phyloP scores from a whole-genome alignment of 2,113 vertebrate species.

The Planiliza haematocheilus region DNA sequence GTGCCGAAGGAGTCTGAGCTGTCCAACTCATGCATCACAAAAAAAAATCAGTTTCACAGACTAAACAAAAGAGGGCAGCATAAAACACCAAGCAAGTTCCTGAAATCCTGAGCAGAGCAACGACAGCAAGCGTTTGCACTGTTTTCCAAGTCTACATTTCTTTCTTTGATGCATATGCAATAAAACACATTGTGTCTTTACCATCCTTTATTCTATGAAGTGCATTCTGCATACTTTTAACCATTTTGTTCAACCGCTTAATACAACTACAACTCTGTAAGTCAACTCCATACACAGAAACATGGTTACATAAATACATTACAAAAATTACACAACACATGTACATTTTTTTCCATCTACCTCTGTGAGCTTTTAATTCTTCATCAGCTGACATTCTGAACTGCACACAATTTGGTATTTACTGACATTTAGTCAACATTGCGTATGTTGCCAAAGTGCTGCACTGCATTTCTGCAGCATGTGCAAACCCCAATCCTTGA shows the following conservation, averaged over 20 bases:
- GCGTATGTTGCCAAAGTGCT: constrained; percentile 38
- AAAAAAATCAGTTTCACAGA: constrained; percentile 33
- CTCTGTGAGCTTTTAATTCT: not conserved
- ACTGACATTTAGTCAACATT: constrained; percentile 59
- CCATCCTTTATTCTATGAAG: not conserved
- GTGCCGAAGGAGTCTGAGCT: not conserved
- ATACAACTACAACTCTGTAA: not conserved
- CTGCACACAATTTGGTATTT: constrained; percentile 39
- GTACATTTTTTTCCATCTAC: not conserved
- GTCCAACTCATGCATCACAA: not conserved
- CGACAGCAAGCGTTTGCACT: not conserved
- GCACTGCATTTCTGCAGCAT: constrained; percentile 60
- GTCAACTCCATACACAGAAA: not conserved
- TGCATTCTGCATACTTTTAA: not conserved
- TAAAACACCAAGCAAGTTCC: constrained; percentile 40
- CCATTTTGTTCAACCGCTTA: not conserved
- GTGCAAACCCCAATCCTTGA: constrained; percentile 76
- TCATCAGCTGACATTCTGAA: constrained; percentile 43
- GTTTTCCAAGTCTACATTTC: not conserved
- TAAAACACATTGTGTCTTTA: not conserved
- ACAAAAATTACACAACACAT: not conserved
- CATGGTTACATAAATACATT: not conserved
- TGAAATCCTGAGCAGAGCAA: constrained; percentile 16
- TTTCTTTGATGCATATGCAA: not conserved
- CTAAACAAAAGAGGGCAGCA: constrained; percentile 74